Evolutionary conservation across 2,888 invertebrate species (phyloP).

Genomic region (Caenorhabditis angaria): DNA sequence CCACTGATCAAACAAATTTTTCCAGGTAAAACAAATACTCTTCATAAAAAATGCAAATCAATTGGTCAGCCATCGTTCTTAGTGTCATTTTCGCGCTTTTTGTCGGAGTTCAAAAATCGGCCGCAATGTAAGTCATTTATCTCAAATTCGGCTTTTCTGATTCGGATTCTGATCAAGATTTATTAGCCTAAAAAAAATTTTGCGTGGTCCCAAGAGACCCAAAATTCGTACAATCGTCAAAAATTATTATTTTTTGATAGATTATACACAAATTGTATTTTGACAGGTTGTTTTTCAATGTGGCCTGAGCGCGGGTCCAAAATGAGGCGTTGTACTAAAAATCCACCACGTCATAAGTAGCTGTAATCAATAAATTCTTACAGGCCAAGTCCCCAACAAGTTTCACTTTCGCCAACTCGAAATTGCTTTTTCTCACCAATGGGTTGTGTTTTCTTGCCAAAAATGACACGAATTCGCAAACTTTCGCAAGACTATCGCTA

Average conservation of each 20-base stretch:
- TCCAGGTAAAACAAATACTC: no score
- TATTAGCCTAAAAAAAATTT: no score
- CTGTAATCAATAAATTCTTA: neutral
- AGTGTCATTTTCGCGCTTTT: neutral
- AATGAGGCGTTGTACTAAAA: no score
- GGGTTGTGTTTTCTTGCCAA: slow-evolving; percentile 42
- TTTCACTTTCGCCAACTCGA: slow-evolving; percentile 6
- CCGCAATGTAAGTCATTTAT: neutral
- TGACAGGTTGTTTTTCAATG: neutral
- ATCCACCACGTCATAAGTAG: neutral
- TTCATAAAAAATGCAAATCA: no score
- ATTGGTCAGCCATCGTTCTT: neutral
- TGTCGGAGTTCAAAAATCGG: neutral
- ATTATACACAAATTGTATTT: neutral
- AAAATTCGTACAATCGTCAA: neutral
- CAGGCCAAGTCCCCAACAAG: neutral
- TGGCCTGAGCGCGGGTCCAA: no score
- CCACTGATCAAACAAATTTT: no score
- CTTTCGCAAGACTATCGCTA: slow-evolving; percentile 6
- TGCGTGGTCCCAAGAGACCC: no score
- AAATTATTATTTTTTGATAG: slow-evolving; percentile 4
- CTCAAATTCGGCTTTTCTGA: no score
- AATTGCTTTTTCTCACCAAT: slow-evolving; percentile 46
- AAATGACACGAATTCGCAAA: slow-evolving; percentile 17
- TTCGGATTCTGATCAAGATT: no score